phyloP scores from a whole-genome alignment of 1,140 invertebrate species.

The Drosophila lowei region DNA sequence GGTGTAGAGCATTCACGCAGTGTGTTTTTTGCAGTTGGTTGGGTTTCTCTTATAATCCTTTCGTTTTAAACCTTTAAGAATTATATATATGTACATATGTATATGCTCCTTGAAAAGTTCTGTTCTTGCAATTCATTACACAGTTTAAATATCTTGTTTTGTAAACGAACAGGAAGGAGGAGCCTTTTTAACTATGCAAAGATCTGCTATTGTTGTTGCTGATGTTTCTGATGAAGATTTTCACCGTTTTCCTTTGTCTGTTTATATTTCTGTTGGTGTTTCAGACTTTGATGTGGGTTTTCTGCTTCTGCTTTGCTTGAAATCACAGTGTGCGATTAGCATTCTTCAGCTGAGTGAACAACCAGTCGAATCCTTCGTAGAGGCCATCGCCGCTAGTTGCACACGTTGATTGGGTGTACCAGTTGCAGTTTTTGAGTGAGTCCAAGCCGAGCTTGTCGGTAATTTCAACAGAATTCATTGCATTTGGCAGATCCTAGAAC shows the following conservation, averaged over 20 bases:
- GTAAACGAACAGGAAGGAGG: constrained; percentile 25
- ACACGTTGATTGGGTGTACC: constrained; percentile 99
- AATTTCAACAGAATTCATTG: constrained; percentile 98
- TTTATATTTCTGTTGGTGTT: constrained; percentile 26
- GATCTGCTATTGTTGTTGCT: constrained; percentile 42
- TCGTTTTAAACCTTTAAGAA: too few species aligned
- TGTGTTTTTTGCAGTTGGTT: too few species aligned
- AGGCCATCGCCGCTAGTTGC: constrained; percentile 98
- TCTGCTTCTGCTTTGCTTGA: neutral
- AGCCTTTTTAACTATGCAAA: constrained; percentile 42
- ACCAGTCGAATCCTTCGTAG: constrained; percentile 99
- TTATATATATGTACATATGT: too few species aligned
- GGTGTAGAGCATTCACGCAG: too few species aligned
- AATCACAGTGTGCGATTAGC: constrained; percentile 86
- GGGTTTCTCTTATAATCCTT: too few species aligned
- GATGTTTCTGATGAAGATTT: constrained; percentile 9
- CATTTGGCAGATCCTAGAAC: constrained; percentile 96
- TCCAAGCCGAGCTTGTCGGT: constrained; percentile 98
- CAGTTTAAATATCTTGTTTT: constrained; percentile 29
- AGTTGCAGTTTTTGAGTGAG: constrained; percentile 95
- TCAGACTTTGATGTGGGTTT: too few species aligned
- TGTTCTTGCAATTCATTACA: too few species aligned
- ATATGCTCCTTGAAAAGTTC: constrained; percentile 68
- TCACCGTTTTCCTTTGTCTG: constrained; percentile 12
- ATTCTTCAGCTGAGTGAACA: constrained; percentile 95